Evolutionary conservation across 2,888 invertebrate species (phyloP).

Genomic region (Theretra japonica): DNA sequence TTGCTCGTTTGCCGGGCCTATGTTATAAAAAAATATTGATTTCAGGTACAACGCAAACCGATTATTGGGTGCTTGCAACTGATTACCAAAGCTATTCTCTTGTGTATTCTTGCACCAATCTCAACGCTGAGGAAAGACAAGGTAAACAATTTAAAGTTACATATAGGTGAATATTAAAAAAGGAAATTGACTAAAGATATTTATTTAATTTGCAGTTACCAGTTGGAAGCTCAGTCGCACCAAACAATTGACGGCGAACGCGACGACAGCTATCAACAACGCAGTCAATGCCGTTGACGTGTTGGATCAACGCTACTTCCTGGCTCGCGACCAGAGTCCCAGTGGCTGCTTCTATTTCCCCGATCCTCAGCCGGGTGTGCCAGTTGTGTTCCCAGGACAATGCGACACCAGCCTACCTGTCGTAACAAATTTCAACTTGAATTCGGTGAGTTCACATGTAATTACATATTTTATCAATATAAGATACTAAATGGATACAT

Average conservation of each 20-base stretch:
- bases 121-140: constrained; percentile 47
- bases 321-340: constrained; percentile 47
- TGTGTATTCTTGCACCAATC: constrained; percentile 85
- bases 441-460: constrained; percentile 32
- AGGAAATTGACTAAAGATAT: too few species aligned
- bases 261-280: constrained; percentile 46
- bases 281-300: constrained; percentile 50
- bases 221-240: constrained; percentile 65
- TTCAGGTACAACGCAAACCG: constrained; percentile 52
- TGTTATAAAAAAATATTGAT: constrained; percentile 39
- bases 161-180: too few species aligned
- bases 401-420: constrained; percentile 51
- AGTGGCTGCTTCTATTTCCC: constrained; percentile 64
- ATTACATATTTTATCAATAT: background rate
- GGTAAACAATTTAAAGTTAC: constrained; percentile 42
- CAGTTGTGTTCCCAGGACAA: constrained; percentile 58
- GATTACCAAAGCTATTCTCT: constrained; percentile 86
- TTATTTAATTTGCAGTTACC: constrained; percentile 41
- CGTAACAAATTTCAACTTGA: constrained; percentile 45
- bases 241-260: constrained; percentile 43
- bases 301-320: constrained; percentile 54
- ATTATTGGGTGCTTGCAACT: constrained; percentile 87
- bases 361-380: constrained; percentile 48
- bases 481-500: background rate
- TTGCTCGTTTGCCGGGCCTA: too few species aligned